Percentiles rank a stretch among this genome's conserved stretches.
Evolutionary conservation across 1,140 invertebrate genomes (phyloP).

Genomic region (Calliphora vicina): DNA sequence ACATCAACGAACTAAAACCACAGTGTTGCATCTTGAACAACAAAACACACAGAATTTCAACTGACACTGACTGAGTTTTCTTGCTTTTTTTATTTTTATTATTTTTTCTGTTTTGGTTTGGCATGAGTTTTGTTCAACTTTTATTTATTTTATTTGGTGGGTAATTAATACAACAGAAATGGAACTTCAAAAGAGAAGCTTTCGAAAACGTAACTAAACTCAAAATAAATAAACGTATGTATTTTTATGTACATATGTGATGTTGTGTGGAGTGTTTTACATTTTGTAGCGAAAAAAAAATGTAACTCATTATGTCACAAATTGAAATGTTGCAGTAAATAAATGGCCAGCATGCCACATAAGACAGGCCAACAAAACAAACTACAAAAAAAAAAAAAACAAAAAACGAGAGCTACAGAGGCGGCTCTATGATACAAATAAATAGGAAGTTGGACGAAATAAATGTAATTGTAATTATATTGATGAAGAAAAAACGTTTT

Average conservation of each 20-base stretch:
- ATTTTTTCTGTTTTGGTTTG: too few species aligned
- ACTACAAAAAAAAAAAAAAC: neutral
- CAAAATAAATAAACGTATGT: neutral
- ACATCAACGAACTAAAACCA: neutral
- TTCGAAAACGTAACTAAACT: neutral
- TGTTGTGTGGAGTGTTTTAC: conserved; percentile 30
- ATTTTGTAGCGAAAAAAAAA: conserved; percentile 45
- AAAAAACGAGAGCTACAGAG: neutral
- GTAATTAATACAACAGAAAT: conserved; percentile 29
- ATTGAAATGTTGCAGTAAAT: conserved; percentile 58
- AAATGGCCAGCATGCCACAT: conserved; percentile 33
- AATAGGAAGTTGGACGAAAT: too few species aligned
- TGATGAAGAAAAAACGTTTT: conserved; percentile 7
- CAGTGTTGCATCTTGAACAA: neutral
- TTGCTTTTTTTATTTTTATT: conserved; percentile 8
- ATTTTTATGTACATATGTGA: neutral
- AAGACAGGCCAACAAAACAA: conserved; percentile 19
- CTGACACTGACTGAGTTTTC: neutral
- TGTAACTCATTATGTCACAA: conserved; percentile 60
- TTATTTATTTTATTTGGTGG: conserved; percentile 24
- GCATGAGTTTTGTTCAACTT: conserved; percentile 18
- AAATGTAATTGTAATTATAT: neutral
- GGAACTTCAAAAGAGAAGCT: conserved; percentile 16
- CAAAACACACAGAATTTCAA: neutral
- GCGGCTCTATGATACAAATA: too few species aligned